A percentile compares a stretch with the other conserved stretches of the same genome.
Conservation (phyloP, 2,888 invertebrate genomes). For the Camponotus fellah region DNA sequence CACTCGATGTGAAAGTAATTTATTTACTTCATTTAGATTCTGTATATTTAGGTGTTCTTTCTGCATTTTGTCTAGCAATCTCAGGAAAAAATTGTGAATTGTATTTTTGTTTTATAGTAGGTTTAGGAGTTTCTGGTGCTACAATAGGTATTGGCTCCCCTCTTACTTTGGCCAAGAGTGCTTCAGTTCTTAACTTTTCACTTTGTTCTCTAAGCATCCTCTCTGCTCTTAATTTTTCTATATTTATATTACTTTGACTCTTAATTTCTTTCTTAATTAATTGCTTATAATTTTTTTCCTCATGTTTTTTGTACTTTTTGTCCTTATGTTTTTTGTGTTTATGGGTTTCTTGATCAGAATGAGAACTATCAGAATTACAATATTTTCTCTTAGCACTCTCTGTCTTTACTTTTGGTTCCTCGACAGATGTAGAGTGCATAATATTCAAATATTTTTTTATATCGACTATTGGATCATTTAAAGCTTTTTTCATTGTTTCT, state of each 20-base stretch:
- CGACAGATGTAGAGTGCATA: slow-evolving; percentile 70
- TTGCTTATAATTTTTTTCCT: slow-evolving; percentile 70
- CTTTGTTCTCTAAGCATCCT: slow-evolving; percentile 93
- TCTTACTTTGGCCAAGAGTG: slow-evolving; percentile 90
- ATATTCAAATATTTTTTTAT: slow-evolving; percentile 88
- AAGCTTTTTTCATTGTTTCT: slow-evolving; percentile 89
- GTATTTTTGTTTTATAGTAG: slow-evolving; percentile 91
- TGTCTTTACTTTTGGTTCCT: slow-evolving; percentile 60
- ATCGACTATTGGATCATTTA: slow-evolving; percentile 91
- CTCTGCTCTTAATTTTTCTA: slow-evolving; percentile 92
- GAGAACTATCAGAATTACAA: slow-evolving; percentile 64
- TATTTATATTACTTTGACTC: slow-evolving; percentile 75
- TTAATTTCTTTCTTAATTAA: slow-evolving; percentile 9
- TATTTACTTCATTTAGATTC: slow-evolving; percentile 34
- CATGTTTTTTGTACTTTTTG: slow-evolving; percentile 80
- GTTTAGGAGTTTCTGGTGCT: slow-evolving; percentile 76
- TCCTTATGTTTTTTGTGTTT: slow-evolving; percentile 76
- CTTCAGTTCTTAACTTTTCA: slow-evolving; percentile 91
- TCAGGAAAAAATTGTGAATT: slow-evolving; percentile 99
- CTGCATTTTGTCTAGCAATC: slow-evolving; percentile 92
- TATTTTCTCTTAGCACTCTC: slow-evolving; percentile 78
- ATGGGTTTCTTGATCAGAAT: slow-evolving; percentile 71
- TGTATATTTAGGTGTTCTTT: slow-evolving; percentile 69
- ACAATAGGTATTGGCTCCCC: slow-evolving; percentile 86
- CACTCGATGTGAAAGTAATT: background rate